Evolutionary conservation across 2,113 vertebrate species (phyloP).

Genomic region (Xiphorhynchus elegans): DNA sequence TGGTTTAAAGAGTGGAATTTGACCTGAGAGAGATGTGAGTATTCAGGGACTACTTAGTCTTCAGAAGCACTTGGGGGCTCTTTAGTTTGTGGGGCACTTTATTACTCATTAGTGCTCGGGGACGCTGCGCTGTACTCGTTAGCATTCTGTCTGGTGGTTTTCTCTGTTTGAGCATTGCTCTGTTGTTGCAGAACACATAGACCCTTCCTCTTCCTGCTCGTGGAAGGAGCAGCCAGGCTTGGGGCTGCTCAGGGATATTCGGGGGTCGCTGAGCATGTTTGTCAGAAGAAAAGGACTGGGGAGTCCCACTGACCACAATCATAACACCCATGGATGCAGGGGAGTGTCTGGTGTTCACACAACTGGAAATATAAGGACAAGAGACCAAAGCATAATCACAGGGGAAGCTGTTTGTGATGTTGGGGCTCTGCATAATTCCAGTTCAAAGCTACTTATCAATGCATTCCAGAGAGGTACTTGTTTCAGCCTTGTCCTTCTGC

Average conservation of each 20-base stretch:
- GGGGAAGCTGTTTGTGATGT: not conserved
- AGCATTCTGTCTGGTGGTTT: not conserved
- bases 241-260: not conserved
- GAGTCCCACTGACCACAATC: not conserved
- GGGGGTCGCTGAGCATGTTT: not conserved
- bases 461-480: not conserved
- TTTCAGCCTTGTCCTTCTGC: not conserved
- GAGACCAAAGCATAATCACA: not conserved
- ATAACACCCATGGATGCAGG: accelerated
- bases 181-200: not conserved
- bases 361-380: not conserved
- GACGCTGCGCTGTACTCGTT: not conserved
- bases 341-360: not conserved
- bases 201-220: not conserved
- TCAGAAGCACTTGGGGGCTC: conserved; percentile 45
- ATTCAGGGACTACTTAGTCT: conserved; percentile 56
- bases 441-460: not conserved
- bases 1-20: conserved; percentile 67
- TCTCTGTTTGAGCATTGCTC: not conserved
- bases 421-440: not conserved
- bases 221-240: not conserved
- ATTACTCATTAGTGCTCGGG: conserved; percentile 31
- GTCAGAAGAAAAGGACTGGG: not conserved
- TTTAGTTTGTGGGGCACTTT: conserved; percentile 61
- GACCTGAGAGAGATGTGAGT: conserved; percentile 61